phyloP scores from a whole-genome alignment of 2,888 invertebrate genomes.

The Dolichopus griseipennis region DNA sequence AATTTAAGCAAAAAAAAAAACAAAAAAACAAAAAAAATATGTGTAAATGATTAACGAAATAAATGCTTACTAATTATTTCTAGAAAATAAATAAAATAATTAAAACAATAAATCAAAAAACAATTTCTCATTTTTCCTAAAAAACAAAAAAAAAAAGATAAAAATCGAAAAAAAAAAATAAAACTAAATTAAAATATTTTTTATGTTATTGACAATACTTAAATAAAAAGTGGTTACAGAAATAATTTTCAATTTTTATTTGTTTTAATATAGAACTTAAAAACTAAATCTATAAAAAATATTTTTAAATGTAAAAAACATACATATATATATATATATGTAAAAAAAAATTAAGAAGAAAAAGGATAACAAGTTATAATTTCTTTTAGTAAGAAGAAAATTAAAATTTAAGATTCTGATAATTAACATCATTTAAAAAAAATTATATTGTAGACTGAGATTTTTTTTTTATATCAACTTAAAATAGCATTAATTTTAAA shows the following conservation, averaged over 20 bases:
- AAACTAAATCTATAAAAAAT: too few species aligned
- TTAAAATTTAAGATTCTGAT: neutral
- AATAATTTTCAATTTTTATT: neutral
- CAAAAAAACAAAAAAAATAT: too few species aligned
- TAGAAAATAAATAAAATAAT: neutral
- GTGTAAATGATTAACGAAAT: neutral
- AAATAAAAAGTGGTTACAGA: neutral
- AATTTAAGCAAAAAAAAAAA: too few species aligned
- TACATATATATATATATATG: too few species aligned
- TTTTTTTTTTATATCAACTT: neutral
- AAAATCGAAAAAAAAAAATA: too few species aligned
- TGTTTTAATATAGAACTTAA: neutral
- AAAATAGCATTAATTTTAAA: neutral
- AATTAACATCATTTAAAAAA: neutral
- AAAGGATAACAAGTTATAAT: too few species aligned
- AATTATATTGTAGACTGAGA: neutral
- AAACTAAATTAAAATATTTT: neutral
- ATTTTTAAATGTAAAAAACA: too few species aligned
- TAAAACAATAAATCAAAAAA: too few species aligned
- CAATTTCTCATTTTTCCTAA: neutral
- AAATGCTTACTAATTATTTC: neutral
- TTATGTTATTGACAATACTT: neutral
- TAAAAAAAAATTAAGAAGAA: too few species aligned
- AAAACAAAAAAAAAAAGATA: neutral
- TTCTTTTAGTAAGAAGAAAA: neutral